These are phyloP conservation scores for Oryctolagus cuniculus DNA, from an alignment of 2,113 vertebrate species.

Conservation along the genomic window DNA sequence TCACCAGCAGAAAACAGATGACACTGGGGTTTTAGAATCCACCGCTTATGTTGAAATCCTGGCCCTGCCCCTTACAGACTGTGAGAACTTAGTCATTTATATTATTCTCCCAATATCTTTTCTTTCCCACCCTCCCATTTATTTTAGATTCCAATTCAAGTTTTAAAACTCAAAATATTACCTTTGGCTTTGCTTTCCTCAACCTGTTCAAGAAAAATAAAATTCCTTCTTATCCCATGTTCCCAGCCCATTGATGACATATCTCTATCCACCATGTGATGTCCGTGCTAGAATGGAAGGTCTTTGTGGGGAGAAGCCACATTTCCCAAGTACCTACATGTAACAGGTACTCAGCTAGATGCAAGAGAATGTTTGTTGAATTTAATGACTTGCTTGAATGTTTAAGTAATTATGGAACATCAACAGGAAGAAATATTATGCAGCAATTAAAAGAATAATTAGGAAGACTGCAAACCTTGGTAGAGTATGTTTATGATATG, in stretches of 20 bases:
- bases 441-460: conserved; percentile 81
- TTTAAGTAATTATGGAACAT: conserved; percentile 76
- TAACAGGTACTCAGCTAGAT: no score
- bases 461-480: conserved; percentile 40
- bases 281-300: not conserved
- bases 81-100: not conserved
- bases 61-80: not conserved
- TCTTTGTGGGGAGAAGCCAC: not conserved
- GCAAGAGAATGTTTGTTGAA: conserved; percentile 42
- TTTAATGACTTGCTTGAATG: conserved; percentile 76
- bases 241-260: not conserved
- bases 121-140: not conserved
- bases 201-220: not conserved
- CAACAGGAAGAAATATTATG: conserved; percentile 78
- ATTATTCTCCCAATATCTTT: not conserved
- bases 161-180: conserved; percentile 34
- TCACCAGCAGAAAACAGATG: not conserved
- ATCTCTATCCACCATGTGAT: not conserved
- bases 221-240: not conserved
- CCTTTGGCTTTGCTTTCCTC: not conserved
- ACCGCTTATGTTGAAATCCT: not conserved
- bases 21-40: not conserved
- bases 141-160: not conserved
- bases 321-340: not conserved
- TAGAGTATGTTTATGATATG: conserved; percentile 65